Conservation (phyloP, 2,797 vertebrate species). For the Tragopan temminckii region DNA sequence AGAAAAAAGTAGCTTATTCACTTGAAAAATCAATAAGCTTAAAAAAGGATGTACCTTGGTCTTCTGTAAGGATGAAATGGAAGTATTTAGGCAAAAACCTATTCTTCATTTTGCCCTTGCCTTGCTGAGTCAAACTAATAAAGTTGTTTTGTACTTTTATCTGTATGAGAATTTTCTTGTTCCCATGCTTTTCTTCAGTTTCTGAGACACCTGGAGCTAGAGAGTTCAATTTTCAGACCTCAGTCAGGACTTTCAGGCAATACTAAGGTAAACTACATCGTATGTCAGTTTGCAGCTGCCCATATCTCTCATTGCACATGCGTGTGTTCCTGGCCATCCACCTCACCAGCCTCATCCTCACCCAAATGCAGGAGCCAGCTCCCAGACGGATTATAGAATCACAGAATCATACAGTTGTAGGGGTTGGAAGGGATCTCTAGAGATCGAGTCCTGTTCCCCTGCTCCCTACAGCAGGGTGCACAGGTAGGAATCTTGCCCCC, state of each 20-base stretch:
- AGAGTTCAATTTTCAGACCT: neutral
- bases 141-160: accelerated
- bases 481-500: neutral
- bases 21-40: neutral
- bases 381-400: neutral
- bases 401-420: too few species aligned
- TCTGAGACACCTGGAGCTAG: accelerated
- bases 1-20: neutral
- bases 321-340: neutral
- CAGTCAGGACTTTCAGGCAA: neutral
- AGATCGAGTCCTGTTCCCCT: too few species aligned
- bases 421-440: too few species aligned
- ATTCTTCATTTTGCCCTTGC: neutral
- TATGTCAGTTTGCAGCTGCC: neutral
- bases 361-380: accelerated
- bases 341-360: neutral
- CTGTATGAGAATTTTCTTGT: neutral
- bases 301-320: neutral
- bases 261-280: neutral
- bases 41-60: neutral
- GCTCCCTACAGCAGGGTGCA: too few species aligned
- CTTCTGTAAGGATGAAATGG: neutral
- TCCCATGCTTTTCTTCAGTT: neutral
- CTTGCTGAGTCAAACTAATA: neutral
- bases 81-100: neutral